phyloP scores from a whole-genome alignment of 2,113 vertebrate species.

The Okapia johnstoni region DNA sequence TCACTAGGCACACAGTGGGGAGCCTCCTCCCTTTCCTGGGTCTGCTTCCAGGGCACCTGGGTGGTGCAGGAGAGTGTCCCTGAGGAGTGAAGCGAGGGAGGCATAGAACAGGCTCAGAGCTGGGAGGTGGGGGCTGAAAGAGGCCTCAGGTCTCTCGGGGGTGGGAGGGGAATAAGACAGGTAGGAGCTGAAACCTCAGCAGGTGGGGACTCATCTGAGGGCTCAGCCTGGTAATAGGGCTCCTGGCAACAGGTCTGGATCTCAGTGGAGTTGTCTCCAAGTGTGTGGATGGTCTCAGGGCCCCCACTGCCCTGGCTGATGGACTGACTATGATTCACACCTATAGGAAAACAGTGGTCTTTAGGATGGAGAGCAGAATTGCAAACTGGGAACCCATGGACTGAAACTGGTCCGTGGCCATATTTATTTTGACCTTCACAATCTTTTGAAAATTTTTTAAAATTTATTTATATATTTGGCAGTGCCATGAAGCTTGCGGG shows the following conservation, averaged over 20 bases:
- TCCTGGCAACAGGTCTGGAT: slow-evolving; percentile 68
- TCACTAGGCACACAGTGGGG: slow-evolving; percentile 80
- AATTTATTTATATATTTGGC: background rate
- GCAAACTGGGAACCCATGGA: background rate
- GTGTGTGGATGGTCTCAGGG: background rate
- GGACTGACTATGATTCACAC: slow-evolving; percentile 66
- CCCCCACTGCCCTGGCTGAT: slow-evolving; percentile 41
- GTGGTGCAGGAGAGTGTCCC: slow-evolving; percentile 72
- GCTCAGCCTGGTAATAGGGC: slow-evolving; percentile 74
- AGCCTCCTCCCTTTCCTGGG: slow-evolving; percentile 1
- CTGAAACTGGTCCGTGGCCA: background rate
- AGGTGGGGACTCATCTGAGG: slow-evolving; percentile 64
- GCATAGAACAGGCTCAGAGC: background rate
- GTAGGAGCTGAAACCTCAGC: background rate
- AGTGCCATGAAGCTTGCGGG: no score
- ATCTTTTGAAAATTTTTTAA: background rate
- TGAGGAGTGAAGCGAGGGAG: slow-evolving; percentile 44
- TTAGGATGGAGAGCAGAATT: background rate
- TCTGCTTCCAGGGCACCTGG: slow-evolving; percentile 65
- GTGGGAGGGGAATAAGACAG: background rate
- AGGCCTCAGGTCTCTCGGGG: background rate
- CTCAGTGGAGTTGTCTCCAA: slow-evolving; percentile 15
- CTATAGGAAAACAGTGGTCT: slow-evolving; percentile 47
- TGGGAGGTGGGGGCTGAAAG: background rate
- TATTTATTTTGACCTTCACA: background rate